Evolutionary conservation across 1,140 invertebrate species (phyloP), one percentile per base, ranked within the genome.

Genomic region (Chironomus striatipennis): DNA sequence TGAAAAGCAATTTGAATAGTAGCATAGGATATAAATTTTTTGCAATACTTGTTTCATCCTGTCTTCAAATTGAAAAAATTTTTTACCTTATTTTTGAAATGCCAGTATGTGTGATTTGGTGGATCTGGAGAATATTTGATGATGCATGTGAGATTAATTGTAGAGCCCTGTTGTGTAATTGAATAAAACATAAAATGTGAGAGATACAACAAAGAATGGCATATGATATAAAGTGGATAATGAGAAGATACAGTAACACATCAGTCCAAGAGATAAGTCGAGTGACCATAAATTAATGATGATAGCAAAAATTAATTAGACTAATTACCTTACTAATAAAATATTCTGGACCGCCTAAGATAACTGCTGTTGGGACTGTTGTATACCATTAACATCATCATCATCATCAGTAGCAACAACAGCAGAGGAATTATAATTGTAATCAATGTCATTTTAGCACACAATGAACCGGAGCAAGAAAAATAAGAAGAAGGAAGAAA

Each of bases 61-160:
- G n/a, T n/a, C 47, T n/a, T 12, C 7, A 12, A 57, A 57, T 34
- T 34, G 24, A 5, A 34, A 34, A 34, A 34, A 1, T 2, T 2
- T 34, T 34, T 67, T 67, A 67, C 64, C 64, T 67, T 67, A n/a
- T 67, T 67, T 67, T 17, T 5, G 18, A 67, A 67, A 20, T 67
- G 64, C 64, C 64, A 67, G n/a, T 18, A 17, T 67, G 64, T 67
- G 17, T 67, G 64, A 18, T 18, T 67, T 8, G 18, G n/a, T 8
- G 64, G 64, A 20, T 67, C 64, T 2, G 64, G 18, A 2, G 64
- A 17, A 20, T 67, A 94, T 83, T 90, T 90, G 79, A 96, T 94
- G 78, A 91, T 88, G 84, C 94, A 96, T 76, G 93, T 96, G 77
- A 96, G 86, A 86, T 96, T 95, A 83, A 96, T 93, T 79, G 93